A percentile compares a stretch with the other conserved stretches of the same genome.
phyloP scores from a whole-genome alignment of 2,113 vertebrate species.

The Sinocyclocheilus rhinocerous region DNA sequence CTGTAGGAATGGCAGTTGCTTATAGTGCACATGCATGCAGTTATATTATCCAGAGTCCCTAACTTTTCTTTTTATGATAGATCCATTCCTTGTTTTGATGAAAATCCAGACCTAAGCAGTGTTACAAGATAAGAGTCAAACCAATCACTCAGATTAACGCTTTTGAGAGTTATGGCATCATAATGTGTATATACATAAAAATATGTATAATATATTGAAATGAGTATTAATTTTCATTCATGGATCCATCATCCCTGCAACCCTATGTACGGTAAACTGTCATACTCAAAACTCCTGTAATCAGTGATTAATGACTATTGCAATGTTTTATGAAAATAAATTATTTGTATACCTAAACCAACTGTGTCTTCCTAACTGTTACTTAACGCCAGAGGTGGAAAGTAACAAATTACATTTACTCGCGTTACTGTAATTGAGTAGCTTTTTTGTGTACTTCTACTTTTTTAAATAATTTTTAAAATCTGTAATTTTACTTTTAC shows the following conservation, averaged over 20 bases:
- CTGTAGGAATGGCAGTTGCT: too few relatives aligned
- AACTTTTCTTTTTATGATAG: neutral
- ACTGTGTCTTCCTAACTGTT: neutral
- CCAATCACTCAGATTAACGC: neutral
- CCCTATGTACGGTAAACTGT: neutral
- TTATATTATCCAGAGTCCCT: too few relatives aligned
- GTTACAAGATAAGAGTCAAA: neutral
- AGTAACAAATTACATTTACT: too few relatives aligned
- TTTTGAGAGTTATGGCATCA: neutral
- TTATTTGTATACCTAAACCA: neutral
- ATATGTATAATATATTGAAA: too few relatives aligned
- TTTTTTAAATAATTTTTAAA: too few relatives aligned
- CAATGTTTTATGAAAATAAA: neutral
- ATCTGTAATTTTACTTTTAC: too few relatives aligned
- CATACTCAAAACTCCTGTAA: neutral
- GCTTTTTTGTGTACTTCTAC: too few relatives aligned
- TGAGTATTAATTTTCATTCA: neutral
- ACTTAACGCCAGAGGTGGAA: neutral
- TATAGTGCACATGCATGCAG: too few relatives aligned
- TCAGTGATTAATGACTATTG: neutral
- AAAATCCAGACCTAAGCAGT: neutral
- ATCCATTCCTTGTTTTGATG: neutral
- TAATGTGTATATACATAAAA: neutral
- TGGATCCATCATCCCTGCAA: neutral
- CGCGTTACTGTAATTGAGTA: too few relatives aligned